Conservation (phyloP, 1,140 invertebrate genomes). For the Potamilus streckersoni region DNA sequence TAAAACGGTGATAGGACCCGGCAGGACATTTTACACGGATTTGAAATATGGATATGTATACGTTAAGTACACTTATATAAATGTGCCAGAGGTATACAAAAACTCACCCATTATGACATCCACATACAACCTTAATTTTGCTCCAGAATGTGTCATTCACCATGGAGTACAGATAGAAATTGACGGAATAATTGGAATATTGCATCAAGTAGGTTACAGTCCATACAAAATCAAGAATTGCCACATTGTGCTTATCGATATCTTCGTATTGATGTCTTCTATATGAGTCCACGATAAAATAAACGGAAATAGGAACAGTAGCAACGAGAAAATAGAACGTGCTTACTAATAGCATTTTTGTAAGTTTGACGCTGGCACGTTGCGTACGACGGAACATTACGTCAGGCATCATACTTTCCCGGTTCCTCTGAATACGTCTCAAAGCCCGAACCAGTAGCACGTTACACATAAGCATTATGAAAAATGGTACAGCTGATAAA, state of each 20-base stretch:
- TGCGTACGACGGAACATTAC: conserved; percentile 6
- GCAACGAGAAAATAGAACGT: conserved; percentile 49
- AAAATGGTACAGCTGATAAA: conserved; percentile 36
- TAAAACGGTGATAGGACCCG: no score
- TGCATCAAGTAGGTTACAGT: conserved; percentile 75
- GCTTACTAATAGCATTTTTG: conserved; percentile 44
- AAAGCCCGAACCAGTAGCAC: conserved; percentile 32
- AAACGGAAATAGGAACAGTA: conserved; percentile 45
- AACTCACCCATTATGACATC: conserved; percentile 19
- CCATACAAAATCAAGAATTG: conserved; percentile 67
- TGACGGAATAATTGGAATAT: conserved; percentile 85
- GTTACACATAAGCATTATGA: conserved; percentile 44
- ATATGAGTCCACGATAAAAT: conserved; percentile 47
- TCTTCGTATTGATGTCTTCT: conserved; percentile 2
- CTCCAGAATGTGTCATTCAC: conserved; percentile 84
- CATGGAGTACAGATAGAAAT: conserved; percentile 85
- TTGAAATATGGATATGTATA: no score
- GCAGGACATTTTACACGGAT: no score
- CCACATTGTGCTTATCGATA: neutral
- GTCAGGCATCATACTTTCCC: conserved; percentile 12
- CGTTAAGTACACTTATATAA: no score
- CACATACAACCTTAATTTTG: conserved; percentile 43
- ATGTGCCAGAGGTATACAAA: neutral
- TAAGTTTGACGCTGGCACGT: conserved; percentile 32
- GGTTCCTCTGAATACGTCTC: conserved; percentile 4